phyloP scores from a whole-genome alignment of 2,113 vertebrate species.

The Leucopsar rothschildi region DNA sequence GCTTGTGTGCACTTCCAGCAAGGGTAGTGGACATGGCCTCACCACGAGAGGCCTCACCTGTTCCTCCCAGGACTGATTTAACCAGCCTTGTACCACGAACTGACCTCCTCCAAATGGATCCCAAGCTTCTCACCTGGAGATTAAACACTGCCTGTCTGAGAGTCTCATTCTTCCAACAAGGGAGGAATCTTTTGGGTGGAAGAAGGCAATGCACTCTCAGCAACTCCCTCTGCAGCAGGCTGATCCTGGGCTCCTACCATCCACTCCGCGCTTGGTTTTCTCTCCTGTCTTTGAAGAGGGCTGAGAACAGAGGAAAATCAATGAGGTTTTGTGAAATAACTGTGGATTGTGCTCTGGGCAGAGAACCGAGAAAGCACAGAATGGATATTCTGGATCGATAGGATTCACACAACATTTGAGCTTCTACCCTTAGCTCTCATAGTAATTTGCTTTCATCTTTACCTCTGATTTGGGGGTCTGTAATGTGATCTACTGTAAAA shows the following conservation, averaged over 20 bases:
- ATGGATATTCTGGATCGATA: neutral
- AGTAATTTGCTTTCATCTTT: neutral
- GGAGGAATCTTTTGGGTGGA: accelerated
- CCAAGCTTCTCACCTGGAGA: neutral
- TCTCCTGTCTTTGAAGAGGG: neutral
- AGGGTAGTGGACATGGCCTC: neutral
- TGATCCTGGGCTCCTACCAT: neutral
- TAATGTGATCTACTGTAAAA: neutral
- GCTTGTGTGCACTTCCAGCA: accelerated
- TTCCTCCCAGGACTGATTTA: neutral
- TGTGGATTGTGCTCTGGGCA: neutral
- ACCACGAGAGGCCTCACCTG: neutral
- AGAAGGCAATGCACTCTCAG: neutral
- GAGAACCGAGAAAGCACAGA: neutral
- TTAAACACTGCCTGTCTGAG: neutral
- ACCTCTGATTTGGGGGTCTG: neutral
- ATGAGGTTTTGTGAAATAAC: neutral
- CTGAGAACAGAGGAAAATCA: neutral
- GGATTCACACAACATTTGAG: neutral
- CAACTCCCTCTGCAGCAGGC: neutral
- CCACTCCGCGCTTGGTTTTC: neutral
- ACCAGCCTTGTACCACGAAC: neutral
- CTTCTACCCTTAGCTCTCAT: neutral
- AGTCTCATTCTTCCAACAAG: neutral
- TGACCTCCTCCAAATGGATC: neutral